Percentiles rank a stretch among this genome's conserved stretches.
Evolutionary conservation across 2,888 invertebrate species (phyloP).

Genomic region (Campaea margaritaria): DNA sequence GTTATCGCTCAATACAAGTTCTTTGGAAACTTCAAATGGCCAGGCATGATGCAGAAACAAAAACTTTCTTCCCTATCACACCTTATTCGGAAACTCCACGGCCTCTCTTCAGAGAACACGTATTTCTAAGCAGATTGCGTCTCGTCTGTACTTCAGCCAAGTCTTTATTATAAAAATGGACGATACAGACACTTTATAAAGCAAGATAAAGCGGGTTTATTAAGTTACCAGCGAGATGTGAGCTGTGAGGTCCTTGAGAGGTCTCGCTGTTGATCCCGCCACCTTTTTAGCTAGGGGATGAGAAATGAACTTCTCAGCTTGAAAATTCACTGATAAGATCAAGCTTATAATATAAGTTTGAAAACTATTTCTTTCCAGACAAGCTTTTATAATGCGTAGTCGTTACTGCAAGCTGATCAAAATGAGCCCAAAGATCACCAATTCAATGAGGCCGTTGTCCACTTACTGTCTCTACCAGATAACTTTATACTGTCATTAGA

Average conservation of each 20-base stretch:
- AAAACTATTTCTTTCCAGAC: too few species aligned
- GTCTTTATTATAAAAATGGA: slow-evolving; percentile 23
- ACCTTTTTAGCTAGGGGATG: not conserved
- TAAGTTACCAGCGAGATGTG: slow-evolving; percentile 9
- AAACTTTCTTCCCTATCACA: not conserved
- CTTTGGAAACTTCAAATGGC: too few species aligned
- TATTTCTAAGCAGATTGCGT: slow-evolving; percentile 29
- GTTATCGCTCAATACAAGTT: too few species aligned
- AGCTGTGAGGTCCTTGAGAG: slow-evolving; percentile 4
- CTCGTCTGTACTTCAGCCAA: slow-evolving; percentile 16
- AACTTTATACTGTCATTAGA: too few species aligned
- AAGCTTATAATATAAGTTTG: too few species aligned
- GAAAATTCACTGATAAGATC: too few species aligned
- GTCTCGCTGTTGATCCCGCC: slow-evolving; percentile 1
- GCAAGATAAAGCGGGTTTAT: slow-evolving; percentile 14
- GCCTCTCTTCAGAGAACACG: slow-evolving; percentile 2
- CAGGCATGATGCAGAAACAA: not conserved
- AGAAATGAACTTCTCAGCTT: too few species aligned
- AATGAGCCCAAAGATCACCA: too few species aligned
- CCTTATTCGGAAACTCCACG: not conserved
- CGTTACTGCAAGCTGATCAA: too few species aligned
- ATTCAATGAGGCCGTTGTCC: too few species aligned
- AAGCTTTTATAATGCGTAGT: too few species aligned
- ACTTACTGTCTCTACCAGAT: too few species aligned
- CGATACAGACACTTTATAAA: slow-evolving; percentile 20